Evolutionary conservation across 2,797 vertebrate genomes (phyloP).

Genomic region (Gymnopithys bicolor): DNA sequence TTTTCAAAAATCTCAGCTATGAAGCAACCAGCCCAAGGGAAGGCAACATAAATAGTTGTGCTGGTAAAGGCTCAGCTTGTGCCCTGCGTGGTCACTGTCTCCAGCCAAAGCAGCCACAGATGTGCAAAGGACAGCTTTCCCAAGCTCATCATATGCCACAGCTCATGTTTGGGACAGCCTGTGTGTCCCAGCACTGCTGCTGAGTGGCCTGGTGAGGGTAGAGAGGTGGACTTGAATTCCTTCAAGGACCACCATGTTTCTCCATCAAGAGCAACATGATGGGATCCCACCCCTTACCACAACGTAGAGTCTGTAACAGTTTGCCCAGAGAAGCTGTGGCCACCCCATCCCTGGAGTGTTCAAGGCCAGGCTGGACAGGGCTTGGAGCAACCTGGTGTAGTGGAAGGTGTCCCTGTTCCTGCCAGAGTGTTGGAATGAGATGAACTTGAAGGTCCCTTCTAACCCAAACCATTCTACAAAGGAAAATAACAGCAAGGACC

Average conservation of each 20-base stretch:
- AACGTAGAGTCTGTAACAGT: neutral
- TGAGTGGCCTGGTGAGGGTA: neutral
- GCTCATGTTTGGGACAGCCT: neutral
- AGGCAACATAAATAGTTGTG: neutral
- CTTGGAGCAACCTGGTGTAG: neutral
- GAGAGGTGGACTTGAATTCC: neutral
- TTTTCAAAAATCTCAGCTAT: conserved; percentile 37
- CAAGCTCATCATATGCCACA: neutral
- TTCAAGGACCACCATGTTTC: neutral
- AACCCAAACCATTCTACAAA: neutral
- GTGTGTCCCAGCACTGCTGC: neutral
- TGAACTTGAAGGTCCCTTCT: neutral
- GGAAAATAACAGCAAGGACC: neutral
- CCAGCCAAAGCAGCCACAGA: neutral
- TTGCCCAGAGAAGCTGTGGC: neutral
- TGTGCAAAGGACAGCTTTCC: neutral
- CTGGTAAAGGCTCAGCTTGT: neutral
- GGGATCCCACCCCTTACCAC: neutral
- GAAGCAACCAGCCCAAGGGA: neutral
- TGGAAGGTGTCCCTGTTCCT: neutral
- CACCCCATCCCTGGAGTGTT: neutral
- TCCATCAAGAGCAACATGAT: neutral
- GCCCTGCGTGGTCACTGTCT: accelerated
- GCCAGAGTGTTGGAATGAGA: neutral
- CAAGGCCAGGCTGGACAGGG: too few species aligned